Conservation (phyloP, 2,888 invertebrate species). For the Nephrotoma flavescens region DNA sequence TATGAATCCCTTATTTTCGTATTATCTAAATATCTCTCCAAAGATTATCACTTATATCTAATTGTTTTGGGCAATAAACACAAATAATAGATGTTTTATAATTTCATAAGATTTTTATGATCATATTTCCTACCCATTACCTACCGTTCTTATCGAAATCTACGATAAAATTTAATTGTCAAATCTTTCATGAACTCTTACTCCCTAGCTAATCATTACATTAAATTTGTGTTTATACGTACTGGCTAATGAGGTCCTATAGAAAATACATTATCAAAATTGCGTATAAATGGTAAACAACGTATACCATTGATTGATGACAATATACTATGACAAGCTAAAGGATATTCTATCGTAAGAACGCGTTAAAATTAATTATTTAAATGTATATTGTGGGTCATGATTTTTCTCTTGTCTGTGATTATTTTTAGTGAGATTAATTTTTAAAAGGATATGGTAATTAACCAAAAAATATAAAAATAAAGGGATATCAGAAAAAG, state of each 20-base stretch:
- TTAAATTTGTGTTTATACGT: too few species aligned
- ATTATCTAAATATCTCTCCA: too few species aligned
- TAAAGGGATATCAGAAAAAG: background rate
- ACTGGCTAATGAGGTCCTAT: too few species aligned
- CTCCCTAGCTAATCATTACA: too few species aligned
- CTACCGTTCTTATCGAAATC: background rate
- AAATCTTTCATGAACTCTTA: too few species aligned
- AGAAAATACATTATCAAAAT: too few species aligned
- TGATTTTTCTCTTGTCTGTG: background rate
- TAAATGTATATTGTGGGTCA: background rate
- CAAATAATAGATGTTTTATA: too few species aligned
- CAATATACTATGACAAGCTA: background rate
- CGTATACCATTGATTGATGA: background rate
- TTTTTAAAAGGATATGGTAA: background rate
- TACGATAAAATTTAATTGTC: too few species aligned
- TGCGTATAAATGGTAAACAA: background rate
- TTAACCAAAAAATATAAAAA: background rate
- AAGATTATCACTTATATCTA: too few species aligned
- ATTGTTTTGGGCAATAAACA: too few species aligned
- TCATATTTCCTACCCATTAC: background rate
- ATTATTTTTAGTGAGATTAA: background rate
- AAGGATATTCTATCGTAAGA: background rate
- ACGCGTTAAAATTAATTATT: background rate
- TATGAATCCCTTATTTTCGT: too few species aligned
- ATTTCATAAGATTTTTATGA: too few species aligned